phyloP scores from a whole-genome alignment of 2,797 vertebrate species.

The Argyrosomus regius region DNA sequence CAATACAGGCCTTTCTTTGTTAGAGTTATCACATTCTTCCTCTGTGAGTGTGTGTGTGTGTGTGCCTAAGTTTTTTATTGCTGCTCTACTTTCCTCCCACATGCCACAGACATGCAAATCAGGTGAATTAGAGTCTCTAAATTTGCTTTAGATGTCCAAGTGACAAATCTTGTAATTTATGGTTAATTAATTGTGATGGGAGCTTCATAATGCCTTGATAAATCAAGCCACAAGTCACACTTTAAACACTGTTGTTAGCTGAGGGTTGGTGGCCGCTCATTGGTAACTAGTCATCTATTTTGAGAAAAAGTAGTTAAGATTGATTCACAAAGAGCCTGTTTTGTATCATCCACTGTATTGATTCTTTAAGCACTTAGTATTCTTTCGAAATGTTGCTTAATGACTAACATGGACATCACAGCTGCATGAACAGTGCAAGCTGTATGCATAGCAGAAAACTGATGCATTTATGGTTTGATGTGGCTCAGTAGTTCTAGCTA shows the following conservation, averaged over 20 bases:
- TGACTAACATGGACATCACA: slow-evolving; percentile 28
- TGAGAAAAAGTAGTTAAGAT: background rate
- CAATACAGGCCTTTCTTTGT: slow-evolving; percentile 51
- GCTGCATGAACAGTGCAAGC: slow-evolving; percentile 28
- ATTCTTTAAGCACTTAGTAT: background rate
- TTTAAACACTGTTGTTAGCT: slow-evolving; percentile 18
- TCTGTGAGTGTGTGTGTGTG: slow-evolving; percentile 7
- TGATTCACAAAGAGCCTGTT: slow-evolving; percentile 4
- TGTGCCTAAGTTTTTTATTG: background rate
- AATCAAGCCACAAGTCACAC: slow-evolving; percentile 16
- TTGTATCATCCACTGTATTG: background rate
- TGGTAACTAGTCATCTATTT: background rate
- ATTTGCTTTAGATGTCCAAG: slow-evolving; percentile 22
- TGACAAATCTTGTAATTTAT: slow-evolving; percentile 41
- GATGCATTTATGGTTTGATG: slow-evolving; percentile 48
- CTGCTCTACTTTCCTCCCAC: slow-evolving; percentile 28
- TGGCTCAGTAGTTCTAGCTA: slow-evolving; percentile 30
- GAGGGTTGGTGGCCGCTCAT: background rate
- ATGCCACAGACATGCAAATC: slow-evolving; percentile 49
- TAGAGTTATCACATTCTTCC: slow-evolving; percentile 34
- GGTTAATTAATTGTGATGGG: slow-evolving; percentile 30
- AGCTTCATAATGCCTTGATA: slow-evolving; percentile 33
- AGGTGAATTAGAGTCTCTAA: slow-evolving; percentile 31
- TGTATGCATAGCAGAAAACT: slow-evolving; percentile 35
- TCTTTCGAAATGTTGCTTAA: slow-evolving; percentile 9